Base-by-base conservation (phyloP, 2,888 invertebrate genomes). In the Drosophila paracracens region DNA sequence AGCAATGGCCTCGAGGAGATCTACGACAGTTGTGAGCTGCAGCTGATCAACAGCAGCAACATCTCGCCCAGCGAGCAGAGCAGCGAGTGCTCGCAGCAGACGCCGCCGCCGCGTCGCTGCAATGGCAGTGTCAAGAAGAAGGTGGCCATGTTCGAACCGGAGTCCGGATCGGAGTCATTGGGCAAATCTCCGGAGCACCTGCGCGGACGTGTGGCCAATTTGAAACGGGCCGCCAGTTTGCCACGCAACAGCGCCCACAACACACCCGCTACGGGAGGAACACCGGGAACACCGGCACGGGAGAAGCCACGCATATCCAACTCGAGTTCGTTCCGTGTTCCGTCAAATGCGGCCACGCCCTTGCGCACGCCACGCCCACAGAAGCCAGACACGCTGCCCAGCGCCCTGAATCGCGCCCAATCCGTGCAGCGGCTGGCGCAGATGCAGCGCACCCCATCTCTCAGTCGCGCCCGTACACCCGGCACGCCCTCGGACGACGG, bases 401-500 rank as follows among this genome's bases (percentile, higher is more conserved):
- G 94, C 74, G 92, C 94, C 59, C 92, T 94, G 36, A 92, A 90
- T 58, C 88, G 92, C 21, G 91, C 92, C 0, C 91, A 92, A 51
- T 91, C 92, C 65, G 88, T 92, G 70, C 92, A 92, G 70, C 88
- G 92, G 2, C 73, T 91, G 31, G 70, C 86, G 16, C 92, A 92
- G 57, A 79, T 91, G 13, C 91, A 91, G 59, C 87, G 93, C 38
- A 93, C 93, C 3, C 93, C 95, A 13, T 95, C 95, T 3, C 91
- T 94, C 6, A 95, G 95, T 38, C 93, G 95, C 71, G 94, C 95
- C 74, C 94, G 95, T 76, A 95, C 95, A 25, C 95, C 95, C 1
- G 94, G 94, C 61, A 96, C 96, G 0, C 94, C 95, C 2, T 94
- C 94, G 6, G 96, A 96, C 80, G 96, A 96, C 84, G 96, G 96